Evolutionary conservation across 2,888 invertebrate genomes (phyloP).

Genomic region (Penaeus monodon): DNA sequence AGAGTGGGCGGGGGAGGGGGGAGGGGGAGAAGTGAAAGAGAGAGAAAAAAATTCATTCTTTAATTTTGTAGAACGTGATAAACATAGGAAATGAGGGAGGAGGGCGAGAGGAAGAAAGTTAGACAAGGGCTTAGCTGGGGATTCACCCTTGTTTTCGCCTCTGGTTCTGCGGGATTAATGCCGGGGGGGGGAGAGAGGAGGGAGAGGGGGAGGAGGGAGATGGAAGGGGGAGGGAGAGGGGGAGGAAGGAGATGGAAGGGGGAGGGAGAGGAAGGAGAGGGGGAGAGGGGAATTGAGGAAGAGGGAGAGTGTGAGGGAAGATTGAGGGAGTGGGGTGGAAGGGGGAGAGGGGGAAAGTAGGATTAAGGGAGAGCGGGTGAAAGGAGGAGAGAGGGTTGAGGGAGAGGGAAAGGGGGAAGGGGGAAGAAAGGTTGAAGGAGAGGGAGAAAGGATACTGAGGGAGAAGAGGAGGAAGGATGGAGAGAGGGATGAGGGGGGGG

Average conservation of each 20-base stretch:
- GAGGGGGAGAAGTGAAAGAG: neutral
- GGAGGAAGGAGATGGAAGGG: neutral
- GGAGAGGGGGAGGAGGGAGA: neutral
- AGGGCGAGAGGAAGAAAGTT: too few relatives aligned
- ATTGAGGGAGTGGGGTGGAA: neutral
- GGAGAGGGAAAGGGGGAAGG: too few relatives aligned
- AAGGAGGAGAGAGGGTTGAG: too few relatives aligned
- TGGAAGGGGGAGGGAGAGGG: neutral
- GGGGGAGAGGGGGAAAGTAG: neutral
- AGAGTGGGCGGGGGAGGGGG: neutral
- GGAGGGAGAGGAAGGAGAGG: neutral
- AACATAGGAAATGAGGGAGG: conserved; percentile 31
- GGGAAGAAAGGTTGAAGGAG: too few relatives aligned
- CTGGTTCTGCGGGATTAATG: conserved; percentile 10
- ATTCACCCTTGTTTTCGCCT: neutral
- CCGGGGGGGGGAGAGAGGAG: neutral
- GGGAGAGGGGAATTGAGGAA: neutral
- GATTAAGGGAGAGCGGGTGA: too few relatives aligned
- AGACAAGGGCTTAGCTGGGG: conserved; percentile 3
- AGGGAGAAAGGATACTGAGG: too few relatives aligned
- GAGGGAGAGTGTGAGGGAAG: neutral
- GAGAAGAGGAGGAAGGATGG: too few relatives aligned
- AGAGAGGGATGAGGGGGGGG: too few relatives aligned
- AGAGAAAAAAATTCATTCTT: conserved; percentile 41
- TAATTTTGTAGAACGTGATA: conserved; percentile 51